These are phyloP conservation scores for Drosophila emarginata DNA, from an alignment of 2,888 invertebrate species.

Conservation along the genomic window DNA sequence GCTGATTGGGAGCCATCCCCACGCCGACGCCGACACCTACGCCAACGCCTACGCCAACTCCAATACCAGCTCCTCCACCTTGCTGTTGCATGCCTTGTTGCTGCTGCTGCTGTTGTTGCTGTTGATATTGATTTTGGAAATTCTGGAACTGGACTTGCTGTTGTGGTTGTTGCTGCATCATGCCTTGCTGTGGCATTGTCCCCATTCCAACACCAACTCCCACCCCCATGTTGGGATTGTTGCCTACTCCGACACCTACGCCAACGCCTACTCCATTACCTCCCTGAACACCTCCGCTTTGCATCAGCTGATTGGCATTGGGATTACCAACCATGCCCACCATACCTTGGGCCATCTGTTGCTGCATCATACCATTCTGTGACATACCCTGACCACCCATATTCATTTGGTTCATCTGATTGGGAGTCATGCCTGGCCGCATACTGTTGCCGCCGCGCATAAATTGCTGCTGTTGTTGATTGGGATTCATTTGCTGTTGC, in stretches of 20 bases:
- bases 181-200: constrained; percentile 80
- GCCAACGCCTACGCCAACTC: constrained; percentile 41
- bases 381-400: constrained; percentile 81
- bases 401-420: constrained; percentile 83
- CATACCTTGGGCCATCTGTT: constrained; percentile 77
- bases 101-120: constrained; percentile 82
- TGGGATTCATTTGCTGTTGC: constrained; percentile 69
- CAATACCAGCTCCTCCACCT: constrained; percentile 45
- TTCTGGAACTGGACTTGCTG: constrained; percentile 85
- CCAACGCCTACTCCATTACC: constrained; percentile 64
- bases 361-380: constrained; percentile 79
- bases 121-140: constrained; percentile 83
- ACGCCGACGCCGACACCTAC: constrained; percentile 57
- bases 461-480: constrained; percentile 78
- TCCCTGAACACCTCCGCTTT: constrained; percentile 60
- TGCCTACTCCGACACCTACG: constrained; percentile 52
- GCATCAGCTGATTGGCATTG: constrained; percentile 78
- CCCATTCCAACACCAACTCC: constrained; percentile 70
- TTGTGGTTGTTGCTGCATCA: constrained; percentile 80
- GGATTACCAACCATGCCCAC: constrained; percentile 72
- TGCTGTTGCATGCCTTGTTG: constrained; percentile 79
- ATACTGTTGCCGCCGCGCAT: constrained; percentile 80
- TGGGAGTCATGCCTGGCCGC: constrained; percentile 80
- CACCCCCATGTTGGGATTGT: constrained; percentile 66
- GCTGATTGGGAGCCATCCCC: constrained; percentile 70